These are phyloP conservation scores for Drosophila simulans DNA, from an alignment of 1,140 invertebrate genomes.

Conservation along the genomic window DNA sequence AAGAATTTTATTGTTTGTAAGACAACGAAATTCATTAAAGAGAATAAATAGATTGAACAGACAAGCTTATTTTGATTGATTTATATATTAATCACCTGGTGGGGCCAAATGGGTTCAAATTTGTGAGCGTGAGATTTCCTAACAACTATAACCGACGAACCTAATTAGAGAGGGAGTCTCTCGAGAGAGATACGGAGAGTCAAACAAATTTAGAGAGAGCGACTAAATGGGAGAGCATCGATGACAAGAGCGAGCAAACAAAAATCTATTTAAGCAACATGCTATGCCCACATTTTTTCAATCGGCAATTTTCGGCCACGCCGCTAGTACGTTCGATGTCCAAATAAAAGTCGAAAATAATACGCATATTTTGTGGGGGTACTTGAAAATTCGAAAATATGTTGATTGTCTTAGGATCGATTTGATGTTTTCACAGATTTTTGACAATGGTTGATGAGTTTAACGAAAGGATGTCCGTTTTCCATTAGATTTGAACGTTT, in stretches of 20 bases:
- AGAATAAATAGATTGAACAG: not conserved
- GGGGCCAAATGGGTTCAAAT: slow-evolving; percentile 2
- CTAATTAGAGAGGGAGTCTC: not conserved
- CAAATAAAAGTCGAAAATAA: not conserved
- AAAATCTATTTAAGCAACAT: slow-evolving; percentile 40
- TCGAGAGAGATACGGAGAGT: not conserved
- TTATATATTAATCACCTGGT: slow-evolving; percentile 4
- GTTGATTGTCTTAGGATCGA: not conserved
- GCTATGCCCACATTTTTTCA: slow-evolving; percentile 28
- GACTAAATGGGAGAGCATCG: slow-evolving; percentile 5
- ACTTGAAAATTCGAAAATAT: slow-evolving; percentile 1
- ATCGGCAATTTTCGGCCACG: not conserved
- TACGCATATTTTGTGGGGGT: slow-evolving; percentile 8
- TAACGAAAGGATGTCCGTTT: not conserved
- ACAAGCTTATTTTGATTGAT: slow-evolving; percentile 5
- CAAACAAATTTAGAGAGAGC: slow-evolving; percentile 6
- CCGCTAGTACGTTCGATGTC: slow-evolving; percentile 3
- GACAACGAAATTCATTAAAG: not conserved
- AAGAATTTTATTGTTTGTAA: too few relatives aligned
- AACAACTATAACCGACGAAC: not conserved
- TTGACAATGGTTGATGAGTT: slow-evolving; percentile 4
- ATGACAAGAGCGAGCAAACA: not conserved
- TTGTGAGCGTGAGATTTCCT: not conserved
- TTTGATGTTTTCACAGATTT: not conserved
- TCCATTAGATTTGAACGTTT: slow-evolving; percentile 13